phyloP scores from a whole-genome alignment of 2,888 invertebrate species.

The Cordilura impudica region DNA sequence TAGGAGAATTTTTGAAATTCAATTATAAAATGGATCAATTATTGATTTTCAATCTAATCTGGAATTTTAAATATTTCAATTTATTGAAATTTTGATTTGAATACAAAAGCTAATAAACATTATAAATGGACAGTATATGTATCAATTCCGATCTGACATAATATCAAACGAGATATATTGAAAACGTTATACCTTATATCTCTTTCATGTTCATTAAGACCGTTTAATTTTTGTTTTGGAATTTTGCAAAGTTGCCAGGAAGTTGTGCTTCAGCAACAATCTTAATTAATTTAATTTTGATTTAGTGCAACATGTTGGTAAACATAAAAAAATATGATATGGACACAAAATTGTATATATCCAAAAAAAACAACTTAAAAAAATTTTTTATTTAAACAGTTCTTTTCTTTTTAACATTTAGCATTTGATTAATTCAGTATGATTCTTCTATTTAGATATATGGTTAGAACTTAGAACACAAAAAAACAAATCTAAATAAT shows the following conservation, averaged over 20 bases:
- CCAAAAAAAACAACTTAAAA: conserved; percentile 59
- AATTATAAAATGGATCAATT: background rate
- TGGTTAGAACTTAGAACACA: conserved; percentile 41
- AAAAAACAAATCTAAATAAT: conserved; percentile 49
- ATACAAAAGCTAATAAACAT: background rate
- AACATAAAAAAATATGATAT: conserved; percentile 46
- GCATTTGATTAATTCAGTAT: conserved; percentile 75
- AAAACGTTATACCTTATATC: background rate
- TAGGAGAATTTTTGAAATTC: background rate
- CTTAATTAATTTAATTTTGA: no score
- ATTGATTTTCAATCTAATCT: background rate
- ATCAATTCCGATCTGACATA: background rate
- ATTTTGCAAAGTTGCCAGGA: background rate
- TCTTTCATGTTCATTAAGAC: background rate
- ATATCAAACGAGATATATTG: background rate
- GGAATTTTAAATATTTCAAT: background rate
- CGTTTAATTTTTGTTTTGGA: background rate
- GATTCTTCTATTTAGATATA: conserved; percentile 53
- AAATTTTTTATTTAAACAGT: conserved; percentile 48
- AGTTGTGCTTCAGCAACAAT: conserved; percentile 45
- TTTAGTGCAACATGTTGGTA: conserved; percentile 44
- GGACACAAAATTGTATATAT: conserved; percentile 53
- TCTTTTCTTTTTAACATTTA: conserved; percentile 72
- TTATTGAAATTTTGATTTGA: background rate
- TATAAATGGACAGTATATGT: conserved; percentile 55